These are phyloP conservation scores for Phymastichus coffea DNA, from an alignment of 1,140 invertebrate species.

Conservation along the genomic window DNA sequence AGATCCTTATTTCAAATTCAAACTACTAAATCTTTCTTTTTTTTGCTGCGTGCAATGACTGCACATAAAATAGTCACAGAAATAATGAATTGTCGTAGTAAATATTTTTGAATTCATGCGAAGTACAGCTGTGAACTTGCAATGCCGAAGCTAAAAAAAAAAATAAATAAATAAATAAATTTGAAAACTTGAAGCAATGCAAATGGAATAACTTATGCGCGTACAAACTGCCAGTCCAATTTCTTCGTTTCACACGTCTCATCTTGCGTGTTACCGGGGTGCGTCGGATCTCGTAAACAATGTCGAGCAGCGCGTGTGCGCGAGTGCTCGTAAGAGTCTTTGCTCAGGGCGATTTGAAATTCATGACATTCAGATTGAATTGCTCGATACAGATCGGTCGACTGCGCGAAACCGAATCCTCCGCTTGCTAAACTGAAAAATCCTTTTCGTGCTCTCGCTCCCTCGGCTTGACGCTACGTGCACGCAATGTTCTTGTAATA, in stretches of 20 bases:
- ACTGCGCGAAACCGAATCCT: slow-evolving; percentile 17
- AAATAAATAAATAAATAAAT: too few species aligned
- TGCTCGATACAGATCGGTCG: slow-evolving; percentile 1
- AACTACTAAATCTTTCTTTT: too few species aligned
- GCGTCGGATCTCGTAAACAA: slow-evolving; percentile 17
- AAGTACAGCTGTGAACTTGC: too few species aligned
- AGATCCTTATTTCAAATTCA: too few species aligned
- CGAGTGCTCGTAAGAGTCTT: slow-evolving; percentile 6
- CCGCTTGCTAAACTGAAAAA: slow-evolving; percentile 21
- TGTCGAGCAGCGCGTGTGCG: neutral
- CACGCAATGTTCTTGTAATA: slow-evolving; percentile 27
- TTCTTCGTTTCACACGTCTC: neutral
- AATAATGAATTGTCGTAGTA: too few species aligned
- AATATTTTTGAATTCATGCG: too few species aligned
- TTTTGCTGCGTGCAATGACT: too few species aligned
- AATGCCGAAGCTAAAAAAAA: too few species aligned
- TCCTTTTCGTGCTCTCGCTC: too few species aligned
- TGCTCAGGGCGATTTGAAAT: slow-evolving; percentile 21
- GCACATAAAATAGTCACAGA: too few species aligned
- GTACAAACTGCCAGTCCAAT: neutral
- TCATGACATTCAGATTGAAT: slow-evolving; percentile 27
- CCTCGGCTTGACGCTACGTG: too few species aligned
- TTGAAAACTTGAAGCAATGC: too few species aligned
- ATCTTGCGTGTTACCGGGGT: neutral
- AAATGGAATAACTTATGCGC: neutral